Evolutionary conservation across 1,140 invertebrate genomes (phyloP), one percentile per base, ranked within the genome.

Genomic region (Rhynchophorus ferrugineus): DNA sequence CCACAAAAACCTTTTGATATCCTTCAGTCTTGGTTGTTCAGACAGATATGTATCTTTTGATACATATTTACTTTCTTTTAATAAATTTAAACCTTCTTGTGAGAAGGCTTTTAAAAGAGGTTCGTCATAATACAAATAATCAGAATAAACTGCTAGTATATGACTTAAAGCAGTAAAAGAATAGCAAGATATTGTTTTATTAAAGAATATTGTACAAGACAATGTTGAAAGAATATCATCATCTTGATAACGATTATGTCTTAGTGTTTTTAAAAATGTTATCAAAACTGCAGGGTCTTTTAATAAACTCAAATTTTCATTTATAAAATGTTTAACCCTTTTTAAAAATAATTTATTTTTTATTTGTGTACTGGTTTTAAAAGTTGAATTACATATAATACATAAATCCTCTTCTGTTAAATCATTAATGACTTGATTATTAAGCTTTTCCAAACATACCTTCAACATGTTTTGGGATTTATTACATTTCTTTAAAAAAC

Each of bases 361-460:
- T 20, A 69, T 64, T 60, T 60, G 63, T 16, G 66, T 68, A 52
- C 62, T 65, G n/a, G 65, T 67, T 60, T 67, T 67, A 54, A 66
- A 69, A 19, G 62, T 59, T 14, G 68, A 58, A 57, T 68, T 67
- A 49, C 65, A 69, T 19, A 70, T 58, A 17, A 69, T 61, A 44
- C 63, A 64, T 14, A 69, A 46, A 16, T 70, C 64, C 35, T 63
- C 62, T 22, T 46, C 29, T 11, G 52, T 57, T 51, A 69, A 60
- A 36, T 38, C 45, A 17, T 64, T 50, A 1, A 67, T 55, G 24
- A 20, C n/a, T 19, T 57, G 35, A 16, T 58, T 21, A 24, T 57
- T 35, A 7, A 66, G 56, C 8, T 33, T 35, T 41, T 55, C 57
- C 20, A 68, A 13, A 47, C 66, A 67, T 39, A 62, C 51, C 29